Conservation (phyloP, 2,113 vertebrate species). For the Datnioides undecimradiatus region DNA sequence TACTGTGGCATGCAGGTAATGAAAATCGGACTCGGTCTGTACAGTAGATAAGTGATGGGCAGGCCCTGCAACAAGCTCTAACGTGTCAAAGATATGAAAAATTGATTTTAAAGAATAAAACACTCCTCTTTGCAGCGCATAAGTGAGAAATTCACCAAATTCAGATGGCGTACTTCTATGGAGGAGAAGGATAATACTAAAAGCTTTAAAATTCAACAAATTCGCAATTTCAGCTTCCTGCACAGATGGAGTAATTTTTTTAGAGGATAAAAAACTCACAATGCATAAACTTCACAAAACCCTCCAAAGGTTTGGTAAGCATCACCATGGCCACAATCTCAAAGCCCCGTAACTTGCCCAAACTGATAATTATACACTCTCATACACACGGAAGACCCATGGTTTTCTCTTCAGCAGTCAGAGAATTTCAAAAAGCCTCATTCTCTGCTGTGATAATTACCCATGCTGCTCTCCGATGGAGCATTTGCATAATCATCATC, state of each 20-base stretch:
- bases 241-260: slow-evolving; percentile 5
- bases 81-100: not conserved
- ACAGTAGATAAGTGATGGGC: slow-evolving; percentile 20
- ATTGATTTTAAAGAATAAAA: not conserved
- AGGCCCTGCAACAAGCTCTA: not conserved
- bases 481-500: slow-evolving; percentile 86
- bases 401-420: slow-evolving; percentile 72
- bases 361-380: slow-evolving; percentile 37
- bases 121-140: not conserved
- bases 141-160: not conserved
- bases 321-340: slow-evolving; percentile 28
- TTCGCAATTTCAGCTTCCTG: not conserved
- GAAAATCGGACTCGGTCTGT: slow-evolving; percentile 19
- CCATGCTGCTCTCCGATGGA: slow-evolving; percentile 80
- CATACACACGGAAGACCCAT: slow-evolving; percentile 32
- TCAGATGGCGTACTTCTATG: not conserved
- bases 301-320: slow-evolving; percentile 28
- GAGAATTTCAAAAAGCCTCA: slow-evolving; percentile 77
- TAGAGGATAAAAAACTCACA: slow-evolving; percentile 29
- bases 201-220: not conserved
- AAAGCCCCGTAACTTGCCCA: slow-evolving; percentile 1
- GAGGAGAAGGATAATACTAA: not conserved
- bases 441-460: slow-evolving; percentile 85
- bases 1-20: slow-evolving; percentile 25
- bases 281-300: slow-evolving; percentile 10